Conservation (phyloP, 2,113 vertebrate species). For the Psettodes erumei region DNA sequence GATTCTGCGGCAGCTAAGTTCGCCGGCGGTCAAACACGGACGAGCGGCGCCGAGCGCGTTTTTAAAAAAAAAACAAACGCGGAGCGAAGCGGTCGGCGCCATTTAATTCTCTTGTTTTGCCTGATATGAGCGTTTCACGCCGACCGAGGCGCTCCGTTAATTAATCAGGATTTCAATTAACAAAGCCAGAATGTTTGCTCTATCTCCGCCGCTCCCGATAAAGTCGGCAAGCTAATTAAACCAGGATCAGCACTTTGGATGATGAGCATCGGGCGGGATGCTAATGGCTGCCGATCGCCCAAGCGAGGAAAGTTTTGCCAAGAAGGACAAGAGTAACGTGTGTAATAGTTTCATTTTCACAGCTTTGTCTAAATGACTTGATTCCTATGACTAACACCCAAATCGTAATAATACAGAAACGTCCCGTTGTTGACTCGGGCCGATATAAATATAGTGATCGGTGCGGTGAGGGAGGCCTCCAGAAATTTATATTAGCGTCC, state of each 20-base stretch:
- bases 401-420: neutral
- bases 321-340: no score
- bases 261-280: slow-evolving; percentile 46
- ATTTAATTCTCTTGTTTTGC: no score
- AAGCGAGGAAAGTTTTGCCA: slow-evolving; percentile 1
- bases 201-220: slow-evolving; percentile 59
- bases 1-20: slow-evolving; percentile 53
- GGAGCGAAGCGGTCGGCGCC: no score
- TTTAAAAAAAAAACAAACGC: no score
- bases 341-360: neutral
- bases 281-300: slow-evolving; percentile 39
- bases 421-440: slow-evolving; percentile 4
- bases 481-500: slow-evolving; percentile 28
- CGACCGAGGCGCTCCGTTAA: slow-evolving; percentile 33
- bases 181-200: slow-evolving; percentile 50
- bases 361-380: neutral
- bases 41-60: no score
- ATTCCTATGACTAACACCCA: neutral
- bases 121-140: slow-evolving; percentile 5
- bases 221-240: slow-evolving; percentile 56
- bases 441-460: slow-evolving; percentile 3
- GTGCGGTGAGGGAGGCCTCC: slow-evolving; percentile 1
- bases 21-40: slow-evolving; percentile 30
- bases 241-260: slow-evolving; percentile 36
- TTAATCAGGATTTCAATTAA: slow-evolving; percentile 70